A percentile compares a stretch with the other conserved stretches of the same genome.
Conservation (phyloP, 2,888 invertebrate genomes). For the Stenchaetothrips biformis region DNA sequence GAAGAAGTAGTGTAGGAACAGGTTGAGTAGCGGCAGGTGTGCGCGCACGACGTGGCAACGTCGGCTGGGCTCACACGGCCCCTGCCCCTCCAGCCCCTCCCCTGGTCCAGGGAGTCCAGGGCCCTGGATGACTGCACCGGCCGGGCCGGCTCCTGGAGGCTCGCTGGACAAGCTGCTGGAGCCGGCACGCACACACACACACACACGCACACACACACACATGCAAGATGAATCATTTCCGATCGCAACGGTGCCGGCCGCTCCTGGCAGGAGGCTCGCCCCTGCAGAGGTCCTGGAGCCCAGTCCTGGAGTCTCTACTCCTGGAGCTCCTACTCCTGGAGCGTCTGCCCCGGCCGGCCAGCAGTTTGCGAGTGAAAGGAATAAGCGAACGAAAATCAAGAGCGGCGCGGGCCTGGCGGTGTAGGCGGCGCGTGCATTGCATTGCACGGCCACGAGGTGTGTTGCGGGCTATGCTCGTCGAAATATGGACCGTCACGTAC, state of each 20-base stretch:
- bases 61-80: too few species aligned
- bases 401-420: not conserved
- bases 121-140: too few species aligned
- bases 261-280: not conserved
- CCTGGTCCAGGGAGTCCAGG: too few species aligned
- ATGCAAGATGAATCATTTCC: slow-evolving; percentile 14
- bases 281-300: not conserved
- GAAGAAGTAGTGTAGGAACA: too few species aligned
- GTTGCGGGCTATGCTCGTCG: not conserved
- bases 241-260: slow-evolving; percentile 8
- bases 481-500: not conserved
- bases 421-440: not conserved
- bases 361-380: too few species aligned
- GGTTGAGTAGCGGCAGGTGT: too few species aligned
- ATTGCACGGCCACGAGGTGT: not conserved
- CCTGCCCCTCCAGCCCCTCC: too few species aligned
- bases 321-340: not conserved
- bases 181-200: not conserved
- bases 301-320: not conserved
- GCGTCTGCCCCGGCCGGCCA: not conserved
- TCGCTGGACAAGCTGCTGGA: too few species aligned
- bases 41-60: too few species aligned
- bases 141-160: too few species aligned
- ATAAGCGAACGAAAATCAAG: too few species aligned
- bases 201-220: not conserved